Base-by-base conservation (phyloP, 2,888 invertebrate genomes). In the Masnerella sp. region DNA sequence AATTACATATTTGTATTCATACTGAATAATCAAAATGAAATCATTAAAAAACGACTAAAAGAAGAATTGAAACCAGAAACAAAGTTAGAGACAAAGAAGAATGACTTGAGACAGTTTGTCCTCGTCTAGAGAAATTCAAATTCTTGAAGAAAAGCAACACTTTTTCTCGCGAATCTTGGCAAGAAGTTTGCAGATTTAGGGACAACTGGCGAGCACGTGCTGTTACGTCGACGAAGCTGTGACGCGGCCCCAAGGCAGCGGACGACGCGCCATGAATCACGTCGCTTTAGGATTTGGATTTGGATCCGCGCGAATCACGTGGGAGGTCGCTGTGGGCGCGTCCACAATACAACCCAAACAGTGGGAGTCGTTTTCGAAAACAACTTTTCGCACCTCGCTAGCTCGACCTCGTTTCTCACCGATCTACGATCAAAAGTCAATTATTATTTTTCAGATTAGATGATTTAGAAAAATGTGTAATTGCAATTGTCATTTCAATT, bases 261-360 rank as follows among this genome's bases (percentile, higher is more conserved):
- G 14, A 32, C 51, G 22, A 22, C 22, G 30, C 20, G n/a, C 36
- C 36, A 64, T 79, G 77, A 79, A 72, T 79, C 79, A 77, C 65
- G 51, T 70, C 61, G 72, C 61, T 76, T 77, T 77, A 75, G 77
- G 65, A 77, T 75, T 67, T 45, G 67, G 76, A 72, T 77, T 62
- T 61, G 61, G 59, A 54, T 54, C 34, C 67, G 54, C 59, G 65
- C 47, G 71, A 45, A 45, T 68, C 45, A 70, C 77, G 79, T 77
- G 76, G 77, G 74, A 49, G 52, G 9, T 12, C 45, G 58, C 43
- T 47, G 78, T 78, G 78, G 74, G 78, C 76, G 78, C 68, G 47
- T 64, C 25, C 45, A 51, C 49, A 54, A 56, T 56, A 40, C 47
- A 70, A 40, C 30, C 38, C 43, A 40, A 43, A 49, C 42, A 18